These are phyloP conservation scores for Micropterix aruncella DNA, from an alignment of 2,888 invertebrate genomes.

Conservation along the genomic window DNA sequence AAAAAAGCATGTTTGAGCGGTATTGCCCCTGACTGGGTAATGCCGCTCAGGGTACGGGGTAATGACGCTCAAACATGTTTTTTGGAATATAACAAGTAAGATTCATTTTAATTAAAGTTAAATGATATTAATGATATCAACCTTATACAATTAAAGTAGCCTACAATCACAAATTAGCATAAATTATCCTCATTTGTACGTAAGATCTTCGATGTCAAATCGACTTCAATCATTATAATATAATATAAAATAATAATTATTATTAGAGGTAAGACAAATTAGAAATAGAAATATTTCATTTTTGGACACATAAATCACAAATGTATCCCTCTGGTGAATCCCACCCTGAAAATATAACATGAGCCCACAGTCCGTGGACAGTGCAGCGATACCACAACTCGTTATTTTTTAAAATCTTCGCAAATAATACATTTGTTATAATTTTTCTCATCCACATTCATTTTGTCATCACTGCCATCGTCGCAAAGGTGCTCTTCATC, in stretches of 20 bases:
- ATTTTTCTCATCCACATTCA: conserved; percentile 12
- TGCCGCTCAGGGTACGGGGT: too few species aligned
- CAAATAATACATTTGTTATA: conserved; percentile 12
- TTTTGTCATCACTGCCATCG: conserved; percentile 11
- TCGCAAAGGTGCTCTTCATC: conserved; percentile 11
- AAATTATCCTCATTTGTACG: conserved; percentile 9
- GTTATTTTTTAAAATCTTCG: conserved; percentile 14
- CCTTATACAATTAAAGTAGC: conserved; percentile 9
- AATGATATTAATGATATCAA: conserved; percentile 10
- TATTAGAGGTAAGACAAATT: conserved; percentile 7
- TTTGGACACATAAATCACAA: conserved; percentile 14
- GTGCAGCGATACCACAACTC: conserved; percentile 15
- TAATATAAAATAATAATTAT: too few species aligned
- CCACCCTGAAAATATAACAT: conserved; percentile 15
- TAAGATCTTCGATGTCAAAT: conserved; percentile 7
- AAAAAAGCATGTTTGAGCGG: too few species aligned
- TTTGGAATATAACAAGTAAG: too few species aligned
- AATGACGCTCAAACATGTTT: too few species aligned
- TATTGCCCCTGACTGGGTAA: too few species aligned
- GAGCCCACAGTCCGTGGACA: conserved; percentile 15
- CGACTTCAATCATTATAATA: conserved; percentile 9
- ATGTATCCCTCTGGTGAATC: conserved; percentile 15
- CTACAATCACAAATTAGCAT: conserved; percentile 11
- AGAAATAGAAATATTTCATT: conserved; percentile 10
- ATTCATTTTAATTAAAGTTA: too few species aligned